These are phyloP conservation scores for Sanderia malayensis DNA, from an alignment of 30 jellyfish, hydroid and myxozoan species.

Conservation along the genomic window DNA sequence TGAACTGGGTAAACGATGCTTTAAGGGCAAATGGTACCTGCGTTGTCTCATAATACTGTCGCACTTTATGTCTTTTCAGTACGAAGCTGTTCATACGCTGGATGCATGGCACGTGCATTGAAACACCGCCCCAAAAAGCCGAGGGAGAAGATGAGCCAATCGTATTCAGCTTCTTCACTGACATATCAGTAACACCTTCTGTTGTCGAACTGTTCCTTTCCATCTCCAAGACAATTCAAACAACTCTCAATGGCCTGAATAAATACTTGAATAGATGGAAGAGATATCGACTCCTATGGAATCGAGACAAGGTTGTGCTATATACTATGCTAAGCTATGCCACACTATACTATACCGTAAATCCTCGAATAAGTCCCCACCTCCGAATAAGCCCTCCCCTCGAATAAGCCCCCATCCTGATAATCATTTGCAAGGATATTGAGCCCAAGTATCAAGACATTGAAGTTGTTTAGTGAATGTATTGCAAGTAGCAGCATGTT, in stretches of 20 bases:
- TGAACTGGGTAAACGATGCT: too few relatives aligned
- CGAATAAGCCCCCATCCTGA: too few relatives aligned
- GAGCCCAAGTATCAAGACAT: too few relatives aligned
- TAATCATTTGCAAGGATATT: too few relatives aligned
- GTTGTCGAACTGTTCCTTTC: slow-evolving; percentile 71
- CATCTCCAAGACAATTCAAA: slow-evolving; percentile 74
- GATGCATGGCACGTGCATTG: slow-evolving; percentile 98
- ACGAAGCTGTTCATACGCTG: slow-evolving; percentile 87
- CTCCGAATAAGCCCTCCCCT: too few relatives aligned
- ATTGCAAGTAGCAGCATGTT: too few relatives aligned
- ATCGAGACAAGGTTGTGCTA: slow-evolving; percentile 71
- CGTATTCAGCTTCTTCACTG: slow-evolving; percentile 83
- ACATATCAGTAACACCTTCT: slow-evolving; percentile 78
- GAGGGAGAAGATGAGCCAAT: slow-evolving; percentile 92
- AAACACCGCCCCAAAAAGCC: slow-evolving; percentile 88
- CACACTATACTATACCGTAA: too few relatives aligned
- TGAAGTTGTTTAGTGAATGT: too few relatives aligned
- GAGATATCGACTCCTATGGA: slow-evolving; percentile 86
- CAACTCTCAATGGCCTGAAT: slow-evolving; percentile 74
- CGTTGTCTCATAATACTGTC: too few relatives aligned
- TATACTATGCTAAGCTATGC: too few relatives aligned
- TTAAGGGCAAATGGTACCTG: too few relatives aligned
- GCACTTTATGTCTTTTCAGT: slow-evolving; percentile 45
- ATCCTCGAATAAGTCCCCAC: too few relatives aligned
- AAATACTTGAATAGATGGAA: slow-evolving; percentile 81